phyloP scores from a whole-genome alignment of 2,797 vertebrate species.

The Staurois parvus region DNA sequence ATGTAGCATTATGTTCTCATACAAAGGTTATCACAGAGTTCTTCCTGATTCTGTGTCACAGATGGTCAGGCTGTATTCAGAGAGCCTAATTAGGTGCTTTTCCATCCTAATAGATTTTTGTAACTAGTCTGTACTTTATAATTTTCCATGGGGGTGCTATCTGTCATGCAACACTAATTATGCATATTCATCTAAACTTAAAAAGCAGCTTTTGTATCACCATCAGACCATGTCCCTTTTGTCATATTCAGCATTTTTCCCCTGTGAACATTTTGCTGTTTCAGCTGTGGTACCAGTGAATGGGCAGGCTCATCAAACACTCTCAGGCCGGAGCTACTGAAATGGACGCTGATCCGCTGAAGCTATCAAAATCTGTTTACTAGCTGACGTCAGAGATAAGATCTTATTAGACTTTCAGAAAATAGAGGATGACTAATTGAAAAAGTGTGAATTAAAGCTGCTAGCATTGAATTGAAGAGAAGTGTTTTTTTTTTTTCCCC shows the following conservation, averaged over 20 bases:
- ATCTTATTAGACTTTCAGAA: not conserved
- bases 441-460: not conserved
- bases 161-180: conserved; percentile 34
- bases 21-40: not conserved
- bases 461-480: not conserved
- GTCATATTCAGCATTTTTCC: conserved; percentile 44
- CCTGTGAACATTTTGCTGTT: conserved; percentile 31
- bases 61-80: conserved; percentile 16
- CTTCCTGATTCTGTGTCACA: not conserved
- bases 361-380: conserved; percentile 6
- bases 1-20: not conserved
- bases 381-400: conserved; percentile 26
- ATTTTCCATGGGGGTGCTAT: not conserved
- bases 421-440: not conserved
- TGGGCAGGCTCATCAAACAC: conserved; percentile 35
- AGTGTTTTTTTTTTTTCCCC: not conserved
- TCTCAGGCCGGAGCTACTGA: conserved; percentile 8
- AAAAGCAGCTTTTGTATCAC: conserved; percentile 33
- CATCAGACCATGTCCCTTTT: conserved; percentile 23
- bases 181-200: conserved; percentile 35
- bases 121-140: not conserved
- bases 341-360: conserved; percentile 39
- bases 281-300: conserved; percentile 54
- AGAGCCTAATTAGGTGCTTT: not conserved
- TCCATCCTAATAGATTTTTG: not conserved